Evolutionary conservation across 1,140 invertebrate genomes (phyloP).

Genomic region (Ips typographus): DNA sequence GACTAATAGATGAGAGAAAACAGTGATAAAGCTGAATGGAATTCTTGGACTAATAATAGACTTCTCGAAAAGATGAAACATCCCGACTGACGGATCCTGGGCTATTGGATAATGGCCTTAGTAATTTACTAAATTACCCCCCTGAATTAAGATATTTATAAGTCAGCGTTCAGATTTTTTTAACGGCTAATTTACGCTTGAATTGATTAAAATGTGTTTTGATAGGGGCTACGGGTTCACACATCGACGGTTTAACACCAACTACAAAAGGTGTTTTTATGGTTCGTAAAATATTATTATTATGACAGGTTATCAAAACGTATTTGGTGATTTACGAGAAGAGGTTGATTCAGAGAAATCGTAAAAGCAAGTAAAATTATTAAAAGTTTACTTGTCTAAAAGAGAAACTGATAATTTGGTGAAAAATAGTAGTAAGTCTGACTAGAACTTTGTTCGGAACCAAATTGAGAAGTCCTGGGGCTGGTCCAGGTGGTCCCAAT

Average conservation of each 20-base stretch:
- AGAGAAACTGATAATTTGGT: too few species aligned
- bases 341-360: too few species aligned
- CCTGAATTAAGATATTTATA: constrained; percentile 27
- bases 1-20: constrained; percentile 9
- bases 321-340: too few species aligned
- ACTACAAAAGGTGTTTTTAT: too few species aligned
- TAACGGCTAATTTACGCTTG: constrained; percentile 16
- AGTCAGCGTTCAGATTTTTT: constrained; percentile 21
- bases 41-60: constrained; percentile 24
- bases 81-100: constrained; percentile 21
- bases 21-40: constrained; percentile 19
- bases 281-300: too few species aligned
- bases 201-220: constrained; percentile 18
- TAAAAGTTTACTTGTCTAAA: too few species aligned
- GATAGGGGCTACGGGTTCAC: constrained; percentile 25
- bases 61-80: constrained; percentile 27
- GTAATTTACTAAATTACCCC: constrained; percentile 28
- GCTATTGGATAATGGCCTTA: constrained; percentile 23
- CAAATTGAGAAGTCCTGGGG: too few species aligned
- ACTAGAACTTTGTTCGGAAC: too few species aligned
- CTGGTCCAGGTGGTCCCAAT: too few species aligned
- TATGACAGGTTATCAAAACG: too few species aligned
- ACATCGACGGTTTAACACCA: not conserved
- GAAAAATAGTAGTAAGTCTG: too few species aligned
- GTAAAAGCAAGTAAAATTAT: too few species aligned